Percentiles rank a stretch among this genome's conserved stretches.
Conservation (phyloP, 1,140 invertebrate species). For the Caenorhabditis inopinata region DNA sequence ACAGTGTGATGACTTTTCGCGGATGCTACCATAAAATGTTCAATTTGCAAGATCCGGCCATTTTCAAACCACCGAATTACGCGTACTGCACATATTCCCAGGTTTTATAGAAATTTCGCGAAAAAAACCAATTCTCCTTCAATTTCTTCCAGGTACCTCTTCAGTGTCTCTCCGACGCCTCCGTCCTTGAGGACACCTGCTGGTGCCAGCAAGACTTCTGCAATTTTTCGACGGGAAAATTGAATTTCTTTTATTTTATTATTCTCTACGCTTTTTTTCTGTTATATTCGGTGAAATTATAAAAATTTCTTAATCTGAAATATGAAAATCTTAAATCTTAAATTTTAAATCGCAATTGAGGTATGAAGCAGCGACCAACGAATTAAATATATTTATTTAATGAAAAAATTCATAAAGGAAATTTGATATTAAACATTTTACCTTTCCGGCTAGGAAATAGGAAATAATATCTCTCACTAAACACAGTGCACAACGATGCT, state of each 20-base stretch:
- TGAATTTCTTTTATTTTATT: background rate
- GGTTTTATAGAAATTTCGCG: background rate
- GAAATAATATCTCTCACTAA: too few relatives aligned
- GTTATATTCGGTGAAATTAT: background rate
- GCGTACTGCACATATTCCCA: constrained; percentile 37
- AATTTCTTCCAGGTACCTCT: constrained; percentile 34
- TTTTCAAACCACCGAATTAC: constrained; percentile 37
- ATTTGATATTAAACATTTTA: too few relatives aligned
- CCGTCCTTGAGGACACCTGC: constrained; percentile 35
- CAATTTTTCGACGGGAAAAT: background rate
- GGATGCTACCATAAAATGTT: constrained; percentile 43
- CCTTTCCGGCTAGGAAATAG: too few relatives aligned
- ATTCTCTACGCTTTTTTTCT: background rate
- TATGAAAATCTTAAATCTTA: too few relatives aligned
- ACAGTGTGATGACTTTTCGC: constrained; percentile 29
- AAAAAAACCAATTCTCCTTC: background rate
- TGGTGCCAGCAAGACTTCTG: constrained; percentile 37
- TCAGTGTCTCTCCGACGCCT: constrained; percentile 22
- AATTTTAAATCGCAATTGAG: too few relatives aligned
- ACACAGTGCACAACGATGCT: too few relatives aligned
- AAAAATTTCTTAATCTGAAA: too few relatives aligned
- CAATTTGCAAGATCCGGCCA: constrained; percentile 12
- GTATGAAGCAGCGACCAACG: too few relatives aligned
- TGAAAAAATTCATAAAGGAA: too few relatives aligned
- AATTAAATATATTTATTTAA: too few relatives aligned